Evolutionary conservation across 2,888 invertebrate genomes (phyloP), one percentile per base, ranked within the genome.

Genomic region (Linnaemya tessellans): DNA sequence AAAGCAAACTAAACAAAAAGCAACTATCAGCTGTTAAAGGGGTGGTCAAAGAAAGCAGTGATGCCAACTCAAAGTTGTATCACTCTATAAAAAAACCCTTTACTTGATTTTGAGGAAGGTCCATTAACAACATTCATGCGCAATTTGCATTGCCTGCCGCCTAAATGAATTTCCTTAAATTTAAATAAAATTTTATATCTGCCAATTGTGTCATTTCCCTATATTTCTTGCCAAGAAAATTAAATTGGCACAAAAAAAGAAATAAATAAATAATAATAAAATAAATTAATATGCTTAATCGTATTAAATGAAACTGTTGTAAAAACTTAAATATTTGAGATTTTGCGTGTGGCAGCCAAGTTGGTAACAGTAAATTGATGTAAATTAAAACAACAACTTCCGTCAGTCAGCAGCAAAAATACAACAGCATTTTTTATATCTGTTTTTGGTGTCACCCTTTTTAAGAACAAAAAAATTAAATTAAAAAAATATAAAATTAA

Each of bases 371-470:
- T 78, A 77, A 80, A 80, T 80, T 67, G 30, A 80, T 84, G 80
- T 81, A 78, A 84, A 84, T 81, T 78, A 81, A 80, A 80, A 41
- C 77, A 73, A 62, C 67, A 73, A 81, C 71, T 80, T 84, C 84
- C 80, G 84, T 68, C 81, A 68, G 35, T 68, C 49, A 35, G 7
- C 11, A 46, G 15, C 25, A 51, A 15, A 65, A 65, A 38, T 18
- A 46, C 18, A 30, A n/a, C 13, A 11, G n/a, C 15, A 1, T 41
- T 30, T 54, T 22, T 41, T 20, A 1, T 4, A 41, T 67, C 10
- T 54, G 20, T 43, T 43, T 43, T 65, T 11, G n/a, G 20, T 41
- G 41, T 49, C 62, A 43, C 43, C 43, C 56, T 56, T 75, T 75
- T 43, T n/a, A 58, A 77, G 75, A 75, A 65, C 54, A 75, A 65